Percentiles rank a stretch among this genome's conserved stretches.
phyloP scores from a whole-genome alignment of 2,113 vertebrate species.

The Amblyornis subalaris region DNA sequence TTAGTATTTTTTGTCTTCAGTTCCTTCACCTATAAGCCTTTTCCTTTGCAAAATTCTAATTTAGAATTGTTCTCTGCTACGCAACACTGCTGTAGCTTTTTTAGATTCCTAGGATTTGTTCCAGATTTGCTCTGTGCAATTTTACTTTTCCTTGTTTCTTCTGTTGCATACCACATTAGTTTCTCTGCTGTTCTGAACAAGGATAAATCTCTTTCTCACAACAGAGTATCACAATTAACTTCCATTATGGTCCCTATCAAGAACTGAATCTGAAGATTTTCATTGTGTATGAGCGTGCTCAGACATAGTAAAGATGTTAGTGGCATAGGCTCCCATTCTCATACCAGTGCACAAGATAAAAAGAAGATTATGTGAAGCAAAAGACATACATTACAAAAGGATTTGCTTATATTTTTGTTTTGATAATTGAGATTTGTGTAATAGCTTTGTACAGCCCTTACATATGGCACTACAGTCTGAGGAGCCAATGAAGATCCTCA shows the following conservation, averaged over 20 bases:
- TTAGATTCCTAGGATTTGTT: background rate
- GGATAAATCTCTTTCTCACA: background rate
- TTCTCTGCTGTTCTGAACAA: background rate
- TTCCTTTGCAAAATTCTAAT: background rate
- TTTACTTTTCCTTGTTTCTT: background rate
- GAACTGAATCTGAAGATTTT: background rate
- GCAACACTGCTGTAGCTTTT: background rate
- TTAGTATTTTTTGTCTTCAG: background rate
- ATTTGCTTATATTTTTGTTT: background rate
- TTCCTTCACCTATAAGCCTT: background rate
- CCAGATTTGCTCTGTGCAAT: background rate
- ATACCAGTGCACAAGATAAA: background rate
- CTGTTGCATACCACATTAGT: background rate
- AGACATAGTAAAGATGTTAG: background rate
- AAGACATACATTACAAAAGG: background rate
- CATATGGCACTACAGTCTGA: background rate
- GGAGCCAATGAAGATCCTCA: background rate
- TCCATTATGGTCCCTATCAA: background rate
- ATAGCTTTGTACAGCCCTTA: background rate
- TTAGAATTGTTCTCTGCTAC: background rate
- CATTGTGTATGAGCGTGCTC: rapidly evolving
- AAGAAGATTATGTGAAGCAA: background rate
- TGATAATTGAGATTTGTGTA: background rate
- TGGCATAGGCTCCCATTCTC: background rate
- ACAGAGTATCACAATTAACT: background rate